Evolutionary conservation across 1,140 invertebrate species (phyloP).

Genomic region (Euwallacea similis): DNA sequence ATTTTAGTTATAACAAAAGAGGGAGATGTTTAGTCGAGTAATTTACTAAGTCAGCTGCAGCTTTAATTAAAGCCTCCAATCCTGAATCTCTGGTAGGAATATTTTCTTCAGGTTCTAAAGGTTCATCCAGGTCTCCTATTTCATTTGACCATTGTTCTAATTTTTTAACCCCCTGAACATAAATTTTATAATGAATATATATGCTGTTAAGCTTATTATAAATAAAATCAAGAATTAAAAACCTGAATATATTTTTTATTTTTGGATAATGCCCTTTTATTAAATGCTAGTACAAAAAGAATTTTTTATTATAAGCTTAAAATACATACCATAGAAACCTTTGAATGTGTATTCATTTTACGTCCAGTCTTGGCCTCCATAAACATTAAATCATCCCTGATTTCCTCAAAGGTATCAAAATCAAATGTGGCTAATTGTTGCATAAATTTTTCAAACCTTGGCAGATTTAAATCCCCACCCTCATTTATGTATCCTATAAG

Average conservation of each 20-base stretch:
- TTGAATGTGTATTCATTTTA: constrained; percentile 38
- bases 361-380: constrained; percentile 75
- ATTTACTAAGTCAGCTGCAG: constrained; percentile 62
- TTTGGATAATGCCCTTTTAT: background rate
- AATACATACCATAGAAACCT: constrained; percentile 27
- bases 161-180: constrained; percentile 10
- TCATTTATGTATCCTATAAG: constrained; percentile 90
- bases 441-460: constrained; percentile 86
- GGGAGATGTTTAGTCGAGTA: constrained; percentile 2
- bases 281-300: background rate
- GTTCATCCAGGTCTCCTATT: constrained; percentile 30
- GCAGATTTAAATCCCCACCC: constrained; percentile 79
- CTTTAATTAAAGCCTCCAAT: constrained; percentile 63
- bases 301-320: background rate
- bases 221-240: background rate
- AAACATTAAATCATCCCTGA: constrained; percentile 82
- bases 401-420: constrained; percentile 81
- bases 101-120: constrained; percentile 38
- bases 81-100: constrained; percentile 49
- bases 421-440: constrained; percentile 77
- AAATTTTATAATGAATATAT: too few relatives aligned
- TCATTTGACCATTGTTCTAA: constrained; percentile 39
- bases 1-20: constrained; percentile 4
- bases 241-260: background rate
- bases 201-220: too few relatives aligned